Evolutionary conservation across 2,888 invertebrate species (phyloP).

Genomic region (Choristoneura rosaceana): DNA sequence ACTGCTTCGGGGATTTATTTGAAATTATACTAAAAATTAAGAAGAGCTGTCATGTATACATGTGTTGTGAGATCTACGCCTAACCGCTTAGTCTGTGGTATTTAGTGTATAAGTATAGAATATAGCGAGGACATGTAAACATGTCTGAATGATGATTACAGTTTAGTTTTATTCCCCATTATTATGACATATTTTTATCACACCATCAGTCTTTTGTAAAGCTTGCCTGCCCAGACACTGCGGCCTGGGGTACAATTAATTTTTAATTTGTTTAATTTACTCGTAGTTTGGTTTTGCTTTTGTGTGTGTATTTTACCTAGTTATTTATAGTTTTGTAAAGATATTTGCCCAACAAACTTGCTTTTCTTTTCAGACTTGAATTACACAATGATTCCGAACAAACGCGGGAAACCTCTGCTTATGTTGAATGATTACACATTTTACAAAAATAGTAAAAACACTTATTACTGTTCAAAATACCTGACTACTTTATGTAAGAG

Average conservation of each 20-base stretch:
- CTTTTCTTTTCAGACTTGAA: not conserved
- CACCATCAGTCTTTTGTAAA: no score
- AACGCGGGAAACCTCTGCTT: slow-evolving; percentile 15
- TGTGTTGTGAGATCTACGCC: not conserved
- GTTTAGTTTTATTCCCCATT: no score
- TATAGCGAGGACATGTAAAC: not conserved
- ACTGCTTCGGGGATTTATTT: slow-evolving; percentile 30
- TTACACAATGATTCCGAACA: slow-evolving; percentile 24
- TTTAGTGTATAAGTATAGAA: not conserved
- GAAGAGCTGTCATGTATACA: not conserved
- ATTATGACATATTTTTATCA: no score
- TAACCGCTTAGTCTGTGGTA: not conserved
- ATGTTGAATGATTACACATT: slow-evolving; percentile 21
- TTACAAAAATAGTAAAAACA: slow-evolving; percentile 4
- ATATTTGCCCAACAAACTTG: not conserved
- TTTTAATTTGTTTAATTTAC: no score
- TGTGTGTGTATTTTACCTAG: no score
- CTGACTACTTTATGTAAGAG: not conserved
- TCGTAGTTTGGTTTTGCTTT: no score
- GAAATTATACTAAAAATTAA: slow-evolving; percentile 15
- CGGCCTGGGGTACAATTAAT: no score
- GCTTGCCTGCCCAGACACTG: no score
- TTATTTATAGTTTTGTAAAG: no score
- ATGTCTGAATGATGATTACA: no score
- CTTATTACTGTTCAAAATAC: slow-evolving; percentile 10